A percentile compares a stretch with the other conserved stretches of the same genome.
Evolutionary conservation across 2,888 invertebrate species (phyloP).

Genomic region (Ellobium chinense): DNA sequence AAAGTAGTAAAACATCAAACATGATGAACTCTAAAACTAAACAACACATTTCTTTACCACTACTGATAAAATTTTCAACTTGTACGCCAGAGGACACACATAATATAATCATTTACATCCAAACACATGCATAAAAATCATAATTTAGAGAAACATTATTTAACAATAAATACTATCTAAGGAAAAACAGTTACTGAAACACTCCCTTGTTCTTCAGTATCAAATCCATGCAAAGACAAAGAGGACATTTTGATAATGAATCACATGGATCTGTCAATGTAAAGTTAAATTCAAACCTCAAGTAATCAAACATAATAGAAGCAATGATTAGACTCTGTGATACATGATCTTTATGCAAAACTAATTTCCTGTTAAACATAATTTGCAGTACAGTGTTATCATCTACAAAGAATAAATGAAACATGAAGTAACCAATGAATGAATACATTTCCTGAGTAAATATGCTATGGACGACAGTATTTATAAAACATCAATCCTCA

Average conservation of each 20-base stretch:
- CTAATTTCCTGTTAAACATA: conserved; percentile 35
- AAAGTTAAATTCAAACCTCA: not conserved
- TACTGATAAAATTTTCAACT: not conserved
- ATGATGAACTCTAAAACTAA: conserved; percentile 8
- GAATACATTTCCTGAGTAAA: conserved; percentile 44
- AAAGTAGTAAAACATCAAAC: conserved; percentile 13
- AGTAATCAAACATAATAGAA: not conserved
- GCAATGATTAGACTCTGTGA: conserved; percentile 4
- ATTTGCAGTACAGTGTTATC: conserved; percentile 18
- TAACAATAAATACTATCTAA: conserved; percentile 25
- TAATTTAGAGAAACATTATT: not conserved
- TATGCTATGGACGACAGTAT: conserved; percentile 25
- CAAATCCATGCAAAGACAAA: conserved; percentile 2
- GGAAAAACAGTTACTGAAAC: not conserved
- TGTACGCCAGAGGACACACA: not conserved
- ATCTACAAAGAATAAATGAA: conserved; percentile 21
- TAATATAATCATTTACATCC: not conserved
- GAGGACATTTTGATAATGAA: not conserved
- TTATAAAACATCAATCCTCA: not conserved
- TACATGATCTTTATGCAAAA: conserved; percentile 10
- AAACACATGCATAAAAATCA: not conserved
- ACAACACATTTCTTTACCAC: not conserved
- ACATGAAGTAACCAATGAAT: conserved; percentile 3
- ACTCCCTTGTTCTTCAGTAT: conserved; percentile 7
- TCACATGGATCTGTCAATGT: not conserved